Evolutionary conservation across 2,797 vertebrate species (phyloP).

Genomic region (Melanotaenia boesemani): DNA sequence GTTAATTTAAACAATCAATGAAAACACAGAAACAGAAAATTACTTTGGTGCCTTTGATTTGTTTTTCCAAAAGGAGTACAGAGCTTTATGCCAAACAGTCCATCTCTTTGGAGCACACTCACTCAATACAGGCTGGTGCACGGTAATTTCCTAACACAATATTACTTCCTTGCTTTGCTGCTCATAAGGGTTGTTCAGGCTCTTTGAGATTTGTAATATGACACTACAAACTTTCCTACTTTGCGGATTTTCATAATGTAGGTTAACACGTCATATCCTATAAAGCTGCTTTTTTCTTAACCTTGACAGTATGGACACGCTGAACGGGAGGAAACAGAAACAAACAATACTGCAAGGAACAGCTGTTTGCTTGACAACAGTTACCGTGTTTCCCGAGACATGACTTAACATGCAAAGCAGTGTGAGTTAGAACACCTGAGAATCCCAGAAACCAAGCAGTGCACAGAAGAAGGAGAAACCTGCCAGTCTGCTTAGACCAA

Average conservation of each 20-base stretch:
- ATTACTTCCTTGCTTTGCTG: conserved; percentile 58
- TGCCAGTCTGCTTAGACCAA: conserved; percentile 67
- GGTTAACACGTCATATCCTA: conserved; percentile 52
- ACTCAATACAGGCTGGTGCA: conserved; percentile 27
- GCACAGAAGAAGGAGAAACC: conserved; percentile 13
- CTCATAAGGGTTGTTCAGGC: conserved; percentile 38
- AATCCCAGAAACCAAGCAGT: conserved; percentile 65
- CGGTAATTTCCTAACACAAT: conserved; percentile 47
- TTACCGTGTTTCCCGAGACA: conserved; percentile 60
- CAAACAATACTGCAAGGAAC: conserved; percentile 56
- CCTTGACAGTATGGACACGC: conserved; percentile 4
- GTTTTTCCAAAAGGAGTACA: conserved; percentile 36
- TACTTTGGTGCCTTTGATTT: conserved; percentile 66
- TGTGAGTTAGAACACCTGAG: conserved; percentile 73
- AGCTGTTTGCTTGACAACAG: conserved; percentile 67
- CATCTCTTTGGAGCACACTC: conserved; percentile 40
- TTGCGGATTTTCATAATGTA: conserved; percentile 36
- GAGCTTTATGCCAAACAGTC: conserved; percentile 36
- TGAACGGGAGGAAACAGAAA: conserved; percentile 49
- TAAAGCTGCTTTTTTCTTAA: conserved; percentile 41
- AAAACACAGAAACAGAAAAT: conserved; percentile 67
- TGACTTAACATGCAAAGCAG: conserved; percentile 78
- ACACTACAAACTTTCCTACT: conserved; percentile 21
- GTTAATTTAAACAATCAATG: conserved; percentile 71
- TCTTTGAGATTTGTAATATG: conserved; percentile 53